These are phyloP conservation scores for Mechanitis mazaeus DNA, from an alignment of 2,888 invertebrate species.

Conservation along the genomic window DNA sequence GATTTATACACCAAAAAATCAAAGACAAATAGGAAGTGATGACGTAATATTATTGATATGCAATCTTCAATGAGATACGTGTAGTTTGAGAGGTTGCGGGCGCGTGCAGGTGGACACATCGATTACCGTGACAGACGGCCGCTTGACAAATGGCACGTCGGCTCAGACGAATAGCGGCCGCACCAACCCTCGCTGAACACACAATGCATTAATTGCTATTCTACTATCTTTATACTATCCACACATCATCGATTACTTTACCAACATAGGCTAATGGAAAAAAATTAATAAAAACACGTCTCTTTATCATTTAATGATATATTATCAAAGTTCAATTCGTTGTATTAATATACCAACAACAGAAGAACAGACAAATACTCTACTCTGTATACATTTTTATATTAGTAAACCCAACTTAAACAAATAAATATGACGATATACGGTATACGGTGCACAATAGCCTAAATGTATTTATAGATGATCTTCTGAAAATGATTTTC, in stretches of 20 bases:
- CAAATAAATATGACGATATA: too few relatives aligned
- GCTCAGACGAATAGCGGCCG: slow-evolving; percentile 55
- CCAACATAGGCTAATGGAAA: background rate
- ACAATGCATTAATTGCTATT: slow-evolving; percentile 56
- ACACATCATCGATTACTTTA: slow-evolving; percentile 7
- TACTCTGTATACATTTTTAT: too few relatives aligned
- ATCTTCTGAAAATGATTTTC: slow-evolving; percentile 40
- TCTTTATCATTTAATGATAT: too few relatives aligned
- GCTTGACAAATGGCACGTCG: slow-evolving; percentile 60
- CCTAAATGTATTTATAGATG: background rate
- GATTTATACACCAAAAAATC: background rate
- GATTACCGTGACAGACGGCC: slow-evolving; percentile 66
- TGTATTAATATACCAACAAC: too few relatives aligned
- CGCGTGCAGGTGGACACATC: slow-evolving; percentile 54
- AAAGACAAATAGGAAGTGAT: background rate
- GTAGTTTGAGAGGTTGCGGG: slow-evolving; percentile 21
- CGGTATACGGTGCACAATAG: slow-evolving; percentile 14
- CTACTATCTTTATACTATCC: slow-evolving; percentile 39
- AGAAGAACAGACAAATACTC: too few relatives aligned
- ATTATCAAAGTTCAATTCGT: too few relatives aligned
- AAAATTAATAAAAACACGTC: background rate
- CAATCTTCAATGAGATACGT: background rate
- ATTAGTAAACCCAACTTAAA: too few relatives aligned
- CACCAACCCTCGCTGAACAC: slow-evolving; percentile 41
- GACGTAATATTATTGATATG: background rate